These are phyloP conservation scores for Knipowitschia caucasica DNA, from an alignment of 2,797 vertebrate genomes.

Conservation along the genomic window DNA sequence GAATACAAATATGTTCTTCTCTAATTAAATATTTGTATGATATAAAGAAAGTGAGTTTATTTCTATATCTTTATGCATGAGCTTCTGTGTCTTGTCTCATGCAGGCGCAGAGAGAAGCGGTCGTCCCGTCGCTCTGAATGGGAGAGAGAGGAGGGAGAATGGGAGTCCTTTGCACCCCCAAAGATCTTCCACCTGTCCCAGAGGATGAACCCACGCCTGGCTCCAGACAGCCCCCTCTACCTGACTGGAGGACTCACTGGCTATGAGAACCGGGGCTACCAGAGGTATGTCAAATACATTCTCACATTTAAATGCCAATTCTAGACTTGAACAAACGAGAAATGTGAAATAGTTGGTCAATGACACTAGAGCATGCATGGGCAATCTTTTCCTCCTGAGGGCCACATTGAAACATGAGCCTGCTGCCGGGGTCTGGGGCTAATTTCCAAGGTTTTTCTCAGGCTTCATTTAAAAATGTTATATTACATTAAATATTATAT, in stretches of 20 bases:
- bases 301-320: not conserved
- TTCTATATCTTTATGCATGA: not conserved
- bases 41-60: too few species aligned
- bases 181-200: conserved; percentile 77
- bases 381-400: too few species aligned
- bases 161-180: conserved; percentile 72
- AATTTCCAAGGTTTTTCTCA: too few species aligned
- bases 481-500: too few species aligned
- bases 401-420: too few species aligned
- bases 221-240: conserved; percentile 69
- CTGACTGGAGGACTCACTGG: conserved; percentile 64
- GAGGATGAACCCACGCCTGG: conserved; percentile 67
- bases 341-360: too few species aligned
- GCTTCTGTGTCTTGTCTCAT: conserved; percentile 34
- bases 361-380: too few species aligned
- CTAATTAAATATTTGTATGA: too few species aligned
- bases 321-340: not conserved
- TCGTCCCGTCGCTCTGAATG: conserved; percentile 62
- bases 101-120: conserved; percentile 67
- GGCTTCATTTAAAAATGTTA: too few species aligned
- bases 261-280: conserved; percentile 77
- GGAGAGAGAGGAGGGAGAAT: conserved; percentile 72
- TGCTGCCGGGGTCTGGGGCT: too few species aligned
- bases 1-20: too few species aligned
- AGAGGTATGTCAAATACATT: conserved; percentile 53